These are phyloP conservation scores for Aldrovandia affinis DNA, from an alignment of 2,797 vertebrate genomes.

Conservation along the genomic window DNA sequence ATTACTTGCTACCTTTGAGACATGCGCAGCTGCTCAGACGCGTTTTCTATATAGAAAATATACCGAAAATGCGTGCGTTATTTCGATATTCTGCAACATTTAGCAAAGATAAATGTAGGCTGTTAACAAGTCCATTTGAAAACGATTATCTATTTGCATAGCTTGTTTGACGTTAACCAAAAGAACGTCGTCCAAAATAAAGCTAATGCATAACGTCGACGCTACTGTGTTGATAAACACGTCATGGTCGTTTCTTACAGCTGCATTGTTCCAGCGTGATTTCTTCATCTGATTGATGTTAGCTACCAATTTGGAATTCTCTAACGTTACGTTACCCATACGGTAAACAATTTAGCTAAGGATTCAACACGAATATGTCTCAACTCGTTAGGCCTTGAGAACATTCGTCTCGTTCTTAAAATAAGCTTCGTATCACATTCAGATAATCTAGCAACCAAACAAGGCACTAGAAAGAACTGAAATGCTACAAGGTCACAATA, in stretches of 20 bases:
- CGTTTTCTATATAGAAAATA: neutral
- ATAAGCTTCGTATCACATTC: constrained; percentile 18
- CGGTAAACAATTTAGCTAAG: neutral
- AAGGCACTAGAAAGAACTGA: neutral
- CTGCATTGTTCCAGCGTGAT: neutral
- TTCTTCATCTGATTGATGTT: neutral
- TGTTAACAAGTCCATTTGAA: neutral
- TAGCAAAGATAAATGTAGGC: neutral
- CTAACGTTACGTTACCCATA: neutral
- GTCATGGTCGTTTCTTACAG: neutral
- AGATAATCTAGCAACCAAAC: neutral
- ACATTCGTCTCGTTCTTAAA: neutral
- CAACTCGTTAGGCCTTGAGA: neutral
- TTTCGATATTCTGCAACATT: neutral
- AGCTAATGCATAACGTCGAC: neutral
- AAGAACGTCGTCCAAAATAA: neutral
- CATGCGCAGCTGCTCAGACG: neutral
- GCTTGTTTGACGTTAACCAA: neutral
- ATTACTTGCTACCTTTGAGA: neutral
- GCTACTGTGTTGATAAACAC: neutral
- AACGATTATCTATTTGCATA: neutral
- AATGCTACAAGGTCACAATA: constrained; percentile 5
- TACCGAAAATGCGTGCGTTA: neutral
- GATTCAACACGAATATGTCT: neutral
- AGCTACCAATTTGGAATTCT: neutral